Evolutionary conservation across 2,797 vertebrate genomes (phyloP).

Genomic region (Carapus acus): DNA sequence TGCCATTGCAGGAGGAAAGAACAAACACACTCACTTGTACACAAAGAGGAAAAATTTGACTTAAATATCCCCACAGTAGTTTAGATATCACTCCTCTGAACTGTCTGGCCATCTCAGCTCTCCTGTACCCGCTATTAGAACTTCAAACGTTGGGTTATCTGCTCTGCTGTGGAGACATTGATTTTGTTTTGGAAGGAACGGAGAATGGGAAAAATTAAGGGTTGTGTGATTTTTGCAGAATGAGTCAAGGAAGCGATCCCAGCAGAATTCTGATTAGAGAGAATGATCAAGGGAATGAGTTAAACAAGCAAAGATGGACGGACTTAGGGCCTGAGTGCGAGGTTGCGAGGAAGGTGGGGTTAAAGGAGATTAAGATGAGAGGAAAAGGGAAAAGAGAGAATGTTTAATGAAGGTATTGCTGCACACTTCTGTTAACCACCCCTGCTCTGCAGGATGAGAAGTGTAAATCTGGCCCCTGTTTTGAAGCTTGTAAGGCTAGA

Average conservation of each 20-base stretch:
- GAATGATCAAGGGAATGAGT: conserved; percentile 41
- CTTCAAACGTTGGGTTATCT: conserved; percentile 71
- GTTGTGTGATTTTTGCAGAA: conserved; percentile 60
- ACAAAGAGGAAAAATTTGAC: conserved; percentile 36
- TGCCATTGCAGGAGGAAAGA: conserved; percentile 23
- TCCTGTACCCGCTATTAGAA: conserved; percentile 44
- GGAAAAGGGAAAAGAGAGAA: conserved; percentile 48
- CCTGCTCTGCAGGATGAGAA: conserved; percentile 13
- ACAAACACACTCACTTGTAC: too few species aligned
- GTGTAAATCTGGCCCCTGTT: conserved; percentile 7
- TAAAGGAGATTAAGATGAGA: conserved; percentile 53
- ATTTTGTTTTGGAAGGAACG: conserved; percentile 49
- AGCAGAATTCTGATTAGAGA: conserved; percentile 61
- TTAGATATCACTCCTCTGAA: conserved; percentile 35
- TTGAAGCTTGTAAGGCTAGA: conserved; percentile 18
- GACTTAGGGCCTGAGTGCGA: conserved; percentile 9
- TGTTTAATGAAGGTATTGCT: conserved; percentile 52
- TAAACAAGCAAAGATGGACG: conserved; percentile 36
- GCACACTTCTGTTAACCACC: conserved; percentile 39
- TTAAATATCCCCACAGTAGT: conserved; percentile 46
- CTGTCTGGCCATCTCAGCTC: conserved; percentile 18
- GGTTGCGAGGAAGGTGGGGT: conserved; percentile 27
- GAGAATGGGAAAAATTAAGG: conserved; percentile 43
- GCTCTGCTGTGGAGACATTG: conserved; percentile 64
- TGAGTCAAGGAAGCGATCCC: conserved; percentile 49